Evolutionary conservation across 2,888 invertebrate genomes (phyloP), one percentile per base, ranked within the genome.

Genomic region (Ormyrus thymus): DNA sequence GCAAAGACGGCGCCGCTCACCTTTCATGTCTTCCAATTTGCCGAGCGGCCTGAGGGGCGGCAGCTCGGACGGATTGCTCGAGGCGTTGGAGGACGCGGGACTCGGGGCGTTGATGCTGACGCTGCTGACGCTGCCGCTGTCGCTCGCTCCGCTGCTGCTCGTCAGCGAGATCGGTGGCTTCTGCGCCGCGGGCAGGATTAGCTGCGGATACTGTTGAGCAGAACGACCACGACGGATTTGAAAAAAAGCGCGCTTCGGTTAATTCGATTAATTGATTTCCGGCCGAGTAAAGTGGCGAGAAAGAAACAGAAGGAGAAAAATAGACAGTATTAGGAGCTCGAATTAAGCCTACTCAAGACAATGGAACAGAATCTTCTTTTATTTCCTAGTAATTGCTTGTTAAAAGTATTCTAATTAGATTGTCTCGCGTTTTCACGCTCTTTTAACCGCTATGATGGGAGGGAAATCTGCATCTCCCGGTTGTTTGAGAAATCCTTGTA

Each of bases 21-120:
- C 92, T 92, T 98, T 98, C 96, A 98, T 97, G 87, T 98, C 98
- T 89, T 98, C 97, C 86, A 98, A 92, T 81, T 97, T 95, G 45
- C 94, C 92, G 29, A 92, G 86, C 56, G 92, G 91, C 86, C 92
- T 90, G 79, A 85, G 87, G 9, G 88, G 89, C 11, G 90, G 90
- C 61, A 89, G 90, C 72, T 90, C 90, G 61, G 87, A 88, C 11
- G 87, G 87, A 43, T 74, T 73, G 53, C 70, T 80, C 68, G 78
- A 81, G 48, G 71, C 58, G 45, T 79, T 81, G 81, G 86, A 84
- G 3, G 89, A 88, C 5, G 89, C 89, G 1, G 90, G 89, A 79
- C 89, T 89, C 29, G 89, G 86, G n/a, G 86, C 87, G 74, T 87
- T 89, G 11, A 84, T 82, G 82, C 87, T 88, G 59, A 83, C 84